Percentiles rank a stretch among this genome's conserved stretches.
Evolutionary conservation across 2,888 invertebrate genomes (phyloP).

Genomic region (Pachymerium ferrugineum): DNA sequence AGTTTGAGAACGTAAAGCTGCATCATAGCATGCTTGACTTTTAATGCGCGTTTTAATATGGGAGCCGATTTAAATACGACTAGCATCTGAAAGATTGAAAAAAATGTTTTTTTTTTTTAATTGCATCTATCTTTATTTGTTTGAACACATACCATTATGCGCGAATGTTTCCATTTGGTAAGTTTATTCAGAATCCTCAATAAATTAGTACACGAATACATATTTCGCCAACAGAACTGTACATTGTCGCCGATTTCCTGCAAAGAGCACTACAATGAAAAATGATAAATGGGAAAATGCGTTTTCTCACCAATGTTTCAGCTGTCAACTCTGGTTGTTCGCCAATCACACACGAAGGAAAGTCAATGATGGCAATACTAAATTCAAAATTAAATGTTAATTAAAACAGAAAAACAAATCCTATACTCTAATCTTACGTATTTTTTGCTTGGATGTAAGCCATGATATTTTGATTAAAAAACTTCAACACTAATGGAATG

Average conservation of each 20-base stretch:
- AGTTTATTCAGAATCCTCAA: conserved; percentile 93
- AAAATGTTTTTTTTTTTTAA: conserved; percentile 38
- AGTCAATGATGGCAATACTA: conserved; percentile 86
- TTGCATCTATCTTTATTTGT: too few relatives aligned
- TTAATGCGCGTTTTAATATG: conserved; percentile 90
- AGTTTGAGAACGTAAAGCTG: conserved; percentile 96
- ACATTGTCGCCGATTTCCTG: conserved; percentile 44
- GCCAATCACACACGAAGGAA: conserved; percentile 91
- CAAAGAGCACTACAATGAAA: conserved; percentile 28
- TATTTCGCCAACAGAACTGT: conserved; percentile 82
- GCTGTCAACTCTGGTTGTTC: conserved; percentile 89
- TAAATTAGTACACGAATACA: conserved; percentile 95
- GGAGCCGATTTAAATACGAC: conserved; percentile 99
- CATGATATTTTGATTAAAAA: conserved; percentile 96
- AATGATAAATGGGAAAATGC: background rate
- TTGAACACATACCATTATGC: conserved; percentile 67
- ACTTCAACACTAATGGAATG: conserved; percentile 94
- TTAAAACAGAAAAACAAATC: background rate
- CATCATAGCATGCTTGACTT: conserved; percentile 93
- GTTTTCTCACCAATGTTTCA: conserved; percentile 61
- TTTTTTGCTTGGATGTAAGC: conserved; percentile 93
- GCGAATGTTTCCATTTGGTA: conserved; percentile 99
- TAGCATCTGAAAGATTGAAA: conserved; percentile 62
- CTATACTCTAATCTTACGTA: conserved; percentile 52
- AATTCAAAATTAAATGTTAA: conserved; percentile 39